phyloP scores from a whole-genome alignment of 1,140 invertebrate species.

The Mya arenaria region DNA sequence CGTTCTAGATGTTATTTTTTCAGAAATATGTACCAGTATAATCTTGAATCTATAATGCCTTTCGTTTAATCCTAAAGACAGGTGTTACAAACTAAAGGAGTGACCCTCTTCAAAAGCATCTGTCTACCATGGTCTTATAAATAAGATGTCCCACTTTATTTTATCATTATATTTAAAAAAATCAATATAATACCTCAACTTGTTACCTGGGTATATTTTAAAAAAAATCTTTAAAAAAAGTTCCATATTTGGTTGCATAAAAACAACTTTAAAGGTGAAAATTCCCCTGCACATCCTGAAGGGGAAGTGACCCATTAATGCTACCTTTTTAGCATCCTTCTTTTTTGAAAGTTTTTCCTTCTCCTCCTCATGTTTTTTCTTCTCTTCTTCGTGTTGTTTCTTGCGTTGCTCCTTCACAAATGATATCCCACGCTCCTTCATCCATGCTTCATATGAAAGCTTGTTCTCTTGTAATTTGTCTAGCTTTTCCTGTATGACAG shows the following conservation, averaged over 20 bases:
- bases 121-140: no score
- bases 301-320: neutral
- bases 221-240: no score
- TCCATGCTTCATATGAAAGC: conserved; percentile 40
- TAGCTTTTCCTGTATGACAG: conserved; percentile 13
- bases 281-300: neutral
- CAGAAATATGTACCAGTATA: no score
- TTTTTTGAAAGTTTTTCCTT: conserved; percentile 26
- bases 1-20: no score
- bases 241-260: neutral
- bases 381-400: conserved; percentile 43
- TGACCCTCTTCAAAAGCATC: no score
- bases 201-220: no score
- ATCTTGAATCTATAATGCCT: no score
- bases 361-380: conserved; percentile 42
- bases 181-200: no score
- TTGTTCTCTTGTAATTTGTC: conserved; percentile 27
- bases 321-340: conserved; percentile 42
- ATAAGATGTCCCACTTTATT: no score
- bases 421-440: conserved; percentile 39
- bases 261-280: neutral
- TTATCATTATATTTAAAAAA: no score
- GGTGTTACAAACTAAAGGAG: no score
- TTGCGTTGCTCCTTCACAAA: conserved; percentile 28
- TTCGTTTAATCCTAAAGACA: no score